Evolutionary conservation across 2,888 invertebrate genomes (phyloP).

Genomic region (Heliconius cydno): DNA sequence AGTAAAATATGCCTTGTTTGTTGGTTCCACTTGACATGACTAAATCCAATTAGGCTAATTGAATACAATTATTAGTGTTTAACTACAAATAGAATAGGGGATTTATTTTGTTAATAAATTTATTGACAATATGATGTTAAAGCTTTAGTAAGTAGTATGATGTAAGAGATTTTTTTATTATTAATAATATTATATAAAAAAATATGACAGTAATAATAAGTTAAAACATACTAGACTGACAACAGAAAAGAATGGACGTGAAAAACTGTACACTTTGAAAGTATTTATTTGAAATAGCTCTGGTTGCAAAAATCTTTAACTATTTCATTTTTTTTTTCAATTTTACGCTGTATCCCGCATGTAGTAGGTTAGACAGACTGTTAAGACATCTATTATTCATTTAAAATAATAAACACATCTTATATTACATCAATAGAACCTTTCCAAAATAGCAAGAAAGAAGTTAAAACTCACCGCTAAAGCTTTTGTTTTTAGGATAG

Average conservation of each 20-base stretch:
- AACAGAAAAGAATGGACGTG: no score
- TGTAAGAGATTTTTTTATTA: not conserved
- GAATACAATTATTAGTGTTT: constrained; percentile 24
- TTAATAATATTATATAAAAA: not conserved
- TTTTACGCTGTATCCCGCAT: no score
- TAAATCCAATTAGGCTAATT: constrained; percentile 22
- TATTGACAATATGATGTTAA: constrained; percentile 15
- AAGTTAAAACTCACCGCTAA: not conserved
- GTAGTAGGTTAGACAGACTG: no score
- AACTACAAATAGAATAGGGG: constrained; percentile 14
- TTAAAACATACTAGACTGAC: not conserved
- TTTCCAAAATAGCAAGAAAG: not conserved
- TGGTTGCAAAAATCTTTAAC: no score
- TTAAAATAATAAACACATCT: not conserved
- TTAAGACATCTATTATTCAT: no score
- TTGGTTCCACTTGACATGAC: constrained; percentile 1
- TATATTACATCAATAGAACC: not conserved
- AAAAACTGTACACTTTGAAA: no score
- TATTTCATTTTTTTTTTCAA: no score
- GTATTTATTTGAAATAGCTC: no score
- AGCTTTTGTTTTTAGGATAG: constrained; percentile 30
- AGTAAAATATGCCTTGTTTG: constrained; percentile 4
- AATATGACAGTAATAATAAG: not conserved
- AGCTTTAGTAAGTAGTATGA: not conserved
- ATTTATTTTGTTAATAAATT: constrained; percentile 12